Base-by-base conservation (phyloP, 2,797 vertebrate species). In the Sebastes vulpes region DNA sequence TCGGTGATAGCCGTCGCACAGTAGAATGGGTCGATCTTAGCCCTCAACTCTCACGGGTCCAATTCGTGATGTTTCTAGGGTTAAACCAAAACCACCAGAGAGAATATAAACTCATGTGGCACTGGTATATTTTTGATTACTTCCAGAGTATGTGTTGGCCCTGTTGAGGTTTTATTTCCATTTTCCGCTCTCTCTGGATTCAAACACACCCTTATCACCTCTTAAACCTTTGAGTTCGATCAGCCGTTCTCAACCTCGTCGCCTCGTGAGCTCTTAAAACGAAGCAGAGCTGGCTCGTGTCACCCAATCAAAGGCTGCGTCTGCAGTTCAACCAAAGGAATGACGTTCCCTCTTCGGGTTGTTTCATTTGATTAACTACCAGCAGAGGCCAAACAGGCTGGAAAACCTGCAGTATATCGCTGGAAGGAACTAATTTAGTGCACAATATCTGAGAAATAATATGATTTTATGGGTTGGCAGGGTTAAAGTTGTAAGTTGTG, bases 141-240 rank as follows among this genome's bases (percentile, higher is more conserved):
- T 68, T 77, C 64, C 79, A 81, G 78, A 79, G 61, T 42, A 8
- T 11, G 26, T 48, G 9, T 65, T 78, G 82, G 72, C 72, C 4
- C 31, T 2, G 1, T 3, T 1, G 6, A 56, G 0, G 18, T 54
- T 74, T 83, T 48, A 42, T 53, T 75, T 72, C 63, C 65, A 75
- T 76, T 68, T 66, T 38, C 63, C 26, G 38, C 29, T 63, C 14
- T 32, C 67, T 77, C 66, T 81, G 77, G 77, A 81, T 81, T 69
- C 66, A 50, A 7, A 86, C 58, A 25, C 14, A 12, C n/a, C 26
- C 25, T 68, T 74, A 77, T 58, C 74, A 63, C 82, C 70, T 78
- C 72, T 60, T 83, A 38, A 74, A 71, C 31, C 54, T 66, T 23
- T 23, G 5, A 66, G 29, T 75, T 35, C 21, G 50, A 72, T 72